phyloP scores from a whole-genome alignment of 1,140 invertebrate genomes.

The Lordiphosa stackelbergi region DNA sequence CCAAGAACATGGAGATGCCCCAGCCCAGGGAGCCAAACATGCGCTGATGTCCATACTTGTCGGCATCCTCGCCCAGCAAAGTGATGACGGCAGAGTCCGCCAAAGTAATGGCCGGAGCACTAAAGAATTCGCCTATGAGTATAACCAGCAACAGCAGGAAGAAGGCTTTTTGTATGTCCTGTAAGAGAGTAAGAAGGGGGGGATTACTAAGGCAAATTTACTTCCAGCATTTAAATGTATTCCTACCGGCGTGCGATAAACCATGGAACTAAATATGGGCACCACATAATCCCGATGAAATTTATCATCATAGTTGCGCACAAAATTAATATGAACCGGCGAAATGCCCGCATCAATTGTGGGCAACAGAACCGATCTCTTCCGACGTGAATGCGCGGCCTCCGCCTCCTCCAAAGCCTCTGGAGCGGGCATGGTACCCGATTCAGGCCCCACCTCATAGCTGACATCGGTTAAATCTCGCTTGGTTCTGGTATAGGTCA shows the following conservation, averaged over 20 bases:
- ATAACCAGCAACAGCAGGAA: constrained; percentile 94
- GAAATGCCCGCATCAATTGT: constrained; percentile 81
- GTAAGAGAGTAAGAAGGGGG: constrained; percentile 49
- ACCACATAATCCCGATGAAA: constrained; percentile 89
- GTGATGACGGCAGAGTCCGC: constrained; percentile 96
- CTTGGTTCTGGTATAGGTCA: constrained; percentile 68
- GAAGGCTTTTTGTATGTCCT: constrained; percentile 97
- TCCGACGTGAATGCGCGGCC: constrained; percentile 50
- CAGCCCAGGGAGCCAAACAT: constrained; percentile 99
- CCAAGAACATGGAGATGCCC: constrained; percentile 99
- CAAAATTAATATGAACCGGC: constrained; percentile 87
- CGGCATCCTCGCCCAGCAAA: constrained; percentile 93
- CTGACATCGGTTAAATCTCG: constrained; percentile 51
- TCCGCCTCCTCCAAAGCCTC: constrained; percentile 39
- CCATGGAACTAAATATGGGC: constrained; percentile 94
- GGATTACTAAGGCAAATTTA: background rate
- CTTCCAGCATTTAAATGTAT: constrained; percentile 19
- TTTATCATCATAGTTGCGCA: constrained; percentile 88
- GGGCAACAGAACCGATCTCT: constrained; percentile 60
- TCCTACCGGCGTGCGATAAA: constrained; percentile 84
- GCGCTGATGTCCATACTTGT: constrained; percentile 95
- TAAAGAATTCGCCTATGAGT: constrained; percentile 97
- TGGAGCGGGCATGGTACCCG: constrained; percentile 33
- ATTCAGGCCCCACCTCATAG: constrained; percentile 42
- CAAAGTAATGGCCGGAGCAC: constrained; percentile 97